Base-by-base conservation (phyloP, 2,113 vertebrate species). In the Phrynocephalus versicolor region DNA sequence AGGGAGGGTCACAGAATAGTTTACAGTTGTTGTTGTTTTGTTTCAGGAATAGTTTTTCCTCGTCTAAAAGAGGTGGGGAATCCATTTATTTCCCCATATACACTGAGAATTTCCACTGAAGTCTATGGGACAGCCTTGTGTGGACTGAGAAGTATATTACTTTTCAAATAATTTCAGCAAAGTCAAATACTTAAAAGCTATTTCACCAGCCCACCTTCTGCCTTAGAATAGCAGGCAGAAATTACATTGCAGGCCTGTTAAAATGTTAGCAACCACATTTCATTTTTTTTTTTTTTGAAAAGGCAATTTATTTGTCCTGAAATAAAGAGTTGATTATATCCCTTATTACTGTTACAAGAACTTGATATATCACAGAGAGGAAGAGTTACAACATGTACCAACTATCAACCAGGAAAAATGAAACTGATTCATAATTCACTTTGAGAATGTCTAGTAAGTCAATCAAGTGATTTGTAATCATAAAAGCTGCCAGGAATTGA, bases 381-480 rank as follows among this genome's bases (percentile, higher is more conserved):
- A 96, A 95, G 94, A 95, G 89, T 96, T 96, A 95, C 88, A 95
- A 87, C 91, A 92, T 96, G 92, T 94, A 95, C 91, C 93, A 95
- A 95, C 92, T 94, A 95, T 94, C 95, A 94, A 93, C 91, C 90
- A 95, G 93, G 89, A 96, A 96, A 97, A 96, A 94, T 94, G 94
- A 95, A 94, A 88, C 92, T 95, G 94, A 96, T 97, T 97, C 97
- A 97, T 98, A 98, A 98, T 97, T 99, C 98, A 98, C 93, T 92
- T 93, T 95, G 90, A 95, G 96, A 97, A 97, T 96, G 96, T 98
- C 97, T 98, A 97, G 97, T 98, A 97, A 98, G 98, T 98, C 98
- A 98, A 98, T 98, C 97, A 98, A 98, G 96, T 97, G 97, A 98
- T 98, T 97, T 98, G 98, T 98, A 98, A 98, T 97, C 97, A 97